A percentile compares a stretch with the other conserved stretches of the same genome.
Conservation (phyloP, 1,140 invertebrate species). For the Holcopasites calliopsidis region DNA sequence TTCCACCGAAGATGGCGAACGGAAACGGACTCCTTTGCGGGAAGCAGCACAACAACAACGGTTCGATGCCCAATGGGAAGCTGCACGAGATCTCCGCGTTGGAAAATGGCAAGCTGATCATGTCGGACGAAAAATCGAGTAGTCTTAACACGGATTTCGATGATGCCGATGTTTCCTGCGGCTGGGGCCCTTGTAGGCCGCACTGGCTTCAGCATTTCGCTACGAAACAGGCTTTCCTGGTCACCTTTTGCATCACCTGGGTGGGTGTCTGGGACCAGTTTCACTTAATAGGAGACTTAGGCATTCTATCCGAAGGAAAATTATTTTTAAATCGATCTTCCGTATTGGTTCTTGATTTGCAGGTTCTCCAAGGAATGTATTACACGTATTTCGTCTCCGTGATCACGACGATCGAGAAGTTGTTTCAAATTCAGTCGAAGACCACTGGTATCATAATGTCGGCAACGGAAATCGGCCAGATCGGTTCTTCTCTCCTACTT, state of each 20-base stretch:
- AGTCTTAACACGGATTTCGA: slow-evolving; percentile 74
- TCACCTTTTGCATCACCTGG: slow-evolving; percentile 93
- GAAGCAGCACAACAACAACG: slow-evolving; percentile 74
- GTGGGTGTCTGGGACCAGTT: too few relatives aligned
- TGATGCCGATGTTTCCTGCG: slow-evolving; percentile 82
- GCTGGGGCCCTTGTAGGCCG: slow-evolving; percentile 85
- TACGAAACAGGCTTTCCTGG: slow-evolving; percentile 93
- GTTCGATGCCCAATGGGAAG: slow-evolving; percentile 73
- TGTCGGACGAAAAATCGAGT: slow-evolving; percentile 68
- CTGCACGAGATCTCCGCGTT: slow-evolving; percentile 60
- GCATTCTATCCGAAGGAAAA: too few relatives aligned
- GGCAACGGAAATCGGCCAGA: slow-evolving; percentile 97
- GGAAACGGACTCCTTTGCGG: slow-evolving; percentile 70
- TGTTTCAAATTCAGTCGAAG: slow-evolving; percentile 97
- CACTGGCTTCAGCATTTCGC: slow-evolving; percentile 88
- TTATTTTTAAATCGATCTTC: background rate
- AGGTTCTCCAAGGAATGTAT: slow-evolving; percentile 94
- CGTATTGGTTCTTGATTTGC: background rate
- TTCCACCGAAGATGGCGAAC: slow-evolving; percentile 71
- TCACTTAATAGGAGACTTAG: too few relatives aligned
- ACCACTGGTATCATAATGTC: slow-evolving; percentile 96
- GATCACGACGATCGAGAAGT: slow-evolving; percentile 97
- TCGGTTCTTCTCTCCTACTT: slow-evolving; percentile 91
- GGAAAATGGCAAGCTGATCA: slow-evolving; percentile 70
- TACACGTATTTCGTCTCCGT: slow-evolving; percentile 98